phyloP scores from a whole-genome alignment of 2,113 vertebrate species.

The Sardina pilchardus region DNA sequence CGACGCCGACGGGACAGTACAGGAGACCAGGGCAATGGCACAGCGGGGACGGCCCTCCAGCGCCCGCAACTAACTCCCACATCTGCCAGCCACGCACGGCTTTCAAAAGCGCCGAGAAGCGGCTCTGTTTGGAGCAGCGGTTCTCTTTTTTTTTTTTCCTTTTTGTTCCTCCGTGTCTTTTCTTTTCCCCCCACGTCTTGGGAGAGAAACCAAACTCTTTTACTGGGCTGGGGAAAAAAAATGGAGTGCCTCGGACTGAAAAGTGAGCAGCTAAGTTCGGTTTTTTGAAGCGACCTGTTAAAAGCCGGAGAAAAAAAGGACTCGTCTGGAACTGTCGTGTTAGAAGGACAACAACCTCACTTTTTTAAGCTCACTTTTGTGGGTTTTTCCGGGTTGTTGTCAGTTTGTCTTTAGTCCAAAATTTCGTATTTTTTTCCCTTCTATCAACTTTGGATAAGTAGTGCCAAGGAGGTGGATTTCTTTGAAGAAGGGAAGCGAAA shows the following conservation, averaged over 20 bases:
- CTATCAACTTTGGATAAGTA: constrained; percentile 37
- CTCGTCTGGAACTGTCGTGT: constrained; percentile 21
- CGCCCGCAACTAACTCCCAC: constrained; percentile 57
- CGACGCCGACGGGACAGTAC: constrained; percentile 50
- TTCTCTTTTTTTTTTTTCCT: background rate
- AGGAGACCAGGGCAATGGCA: constrained; percentile 61
- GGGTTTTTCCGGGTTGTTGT: background rate
- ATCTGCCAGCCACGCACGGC: constrained; percentile 19
- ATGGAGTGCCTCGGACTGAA: constrained; percentile 66
- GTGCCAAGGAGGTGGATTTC: constrained; percentile 46
- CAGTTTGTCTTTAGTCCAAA: background rate
- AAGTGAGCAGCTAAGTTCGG: constrained; percentile 54
- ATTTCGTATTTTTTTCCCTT: background rate
- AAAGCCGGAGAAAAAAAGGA: constrained; percentile 39
- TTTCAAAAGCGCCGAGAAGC: constrained; percentile 25
- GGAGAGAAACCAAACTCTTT: constrained; percentile 44
- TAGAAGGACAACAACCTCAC: constrained; percentile 24
- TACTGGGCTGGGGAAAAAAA: constrained; percentile 55
- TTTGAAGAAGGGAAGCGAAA: constrained; percentile 56
- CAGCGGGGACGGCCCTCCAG: constrained; percentile 47
- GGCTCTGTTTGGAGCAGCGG: background rate
- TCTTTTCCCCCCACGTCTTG: background rate
- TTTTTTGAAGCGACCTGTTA: constrained; percentile 30
- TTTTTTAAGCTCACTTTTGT: background rate
- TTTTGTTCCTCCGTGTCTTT: constrained; percentile 15